Evolutionary conservation across 2,113 vertebrate species (phyloP), one percentile per base, ranked within the genome.

Genomic region (Struthio camelus): DNA sequence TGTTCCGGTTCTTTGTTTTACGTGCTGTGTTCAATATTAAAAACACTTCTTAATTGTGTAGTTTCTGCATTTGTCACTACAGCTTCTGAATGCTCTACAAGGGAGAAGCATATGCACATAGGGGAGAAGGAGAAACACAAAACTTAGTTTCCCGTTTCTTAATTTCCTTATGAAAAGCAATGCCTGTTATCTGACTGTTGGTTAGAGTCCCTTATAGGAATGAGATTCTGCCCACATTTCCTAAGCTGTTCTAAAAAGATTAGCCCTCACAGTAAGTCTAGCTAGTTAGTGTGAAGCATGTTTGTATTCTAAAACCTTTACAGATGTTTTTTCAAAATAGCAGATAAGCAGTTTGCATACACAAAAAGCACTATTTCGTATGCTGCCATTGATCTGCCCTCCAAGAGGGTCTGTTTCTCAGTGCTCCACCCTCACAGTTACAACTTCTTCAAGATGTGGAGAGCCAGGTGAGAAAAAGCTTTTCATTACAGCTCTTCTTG

Each of bases 281-380:
- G 24, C 10, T n/a, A 15, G 27, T n/a, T 51, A 48, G 25, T 15
- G 70, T 36, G 22, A 85, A 46, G 30, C 5, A 4, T 36, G 40
- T 36, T 51, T 66, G 58, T 70, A 12, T 69, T 62, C 50, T 64
- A 51, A 40, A 69, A 2, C 19, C 24, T 27, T 38, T 27, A n/a
- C 20, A 27, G 48, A 46, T 46, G 6, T 56, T 50, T 34, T 50
- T 76, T 71, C 36, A 46, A n/a, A 85, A 53, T 36, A 28, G 10
- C 53, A 69, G 70, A n/a, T 8, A 30, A 27, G 12, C 50, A 44
- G 30, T 50, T 56, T 14, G 32, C 69, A n/a, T 61, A 53, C 17
- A 36, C 0, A 0, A 14, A 6, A 34, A 85, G n/a, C 38, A 27
- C 64, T 50, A 4, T 69, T 59, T 15, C 16, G 10, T 12, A 27